phyloP scores from a whole-genome alignment of 2,888 invertebrate species.

The Coelopa pilipes region DNA sequence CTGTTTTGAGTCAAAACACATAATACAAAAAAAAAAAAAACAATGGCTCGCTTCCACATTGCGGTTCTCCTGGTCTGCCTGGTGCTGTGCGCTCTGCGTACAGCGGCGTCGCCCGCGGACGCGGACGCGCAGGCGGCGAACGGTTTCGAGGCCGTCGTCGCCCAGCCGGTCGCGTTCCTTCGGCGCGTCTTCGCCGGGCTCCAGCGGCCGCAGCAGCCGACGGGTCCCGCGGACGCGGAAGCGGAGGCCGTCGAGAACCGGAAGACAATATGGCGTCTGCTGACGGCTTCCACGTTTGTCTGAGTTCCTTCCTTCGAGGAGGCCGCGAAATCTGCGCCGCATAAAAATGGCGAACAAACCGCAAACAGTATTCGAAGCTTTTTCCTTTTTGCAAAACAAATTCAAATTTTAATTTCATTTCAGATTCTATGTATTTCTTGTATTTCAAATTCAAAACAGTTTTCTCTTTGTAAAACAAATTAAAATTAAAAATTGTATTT shows the following conservation, averaged over 20 bases:
- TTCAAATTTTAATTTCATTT: no score
- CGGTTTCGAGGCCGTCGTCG: conserved; percentile 19
- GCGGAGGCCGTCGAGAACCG: conserved; percentile 27
- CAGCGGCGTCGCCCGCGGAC: not conserved
- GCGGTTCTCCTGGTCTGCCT: conserved; percentile 19
- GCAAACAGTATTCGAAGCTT: no score
- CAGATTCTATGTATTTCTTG: no score
- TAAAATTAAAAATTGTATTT: no score
- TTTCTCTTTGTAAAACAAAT: no score
- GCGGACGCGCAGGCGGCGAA: not conserved
- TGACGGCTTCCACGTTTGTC: conserved; percentile 38
- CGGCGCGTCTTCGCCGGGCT: not conserved
- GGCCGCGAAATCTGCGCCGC: no score
- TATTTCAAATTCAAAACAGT: no score
- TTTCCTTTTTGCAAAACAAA: no score
- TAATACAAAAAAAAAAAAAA: not conserved
- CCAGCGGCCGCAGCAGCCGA: conserved; percentile 7
- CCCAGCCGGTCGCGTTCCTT: conserved; percentile 21
- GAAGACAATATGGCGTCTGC: conserved; percentile 35
- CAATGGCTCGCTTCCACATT: not conserved
- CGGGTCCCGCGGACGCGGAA: not conserved
- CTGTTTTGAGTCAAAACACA: not conserved
- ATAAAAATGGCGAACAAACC: no score
- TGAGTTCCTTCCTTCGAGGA: conserved; percentile 11
- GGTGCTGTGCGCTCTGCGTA: not conserved